Evolutionary conservation across 2,797 vertebrate genomes (phyloP).

Genomic region (Buphagus erythrorhynchus): DNA sequence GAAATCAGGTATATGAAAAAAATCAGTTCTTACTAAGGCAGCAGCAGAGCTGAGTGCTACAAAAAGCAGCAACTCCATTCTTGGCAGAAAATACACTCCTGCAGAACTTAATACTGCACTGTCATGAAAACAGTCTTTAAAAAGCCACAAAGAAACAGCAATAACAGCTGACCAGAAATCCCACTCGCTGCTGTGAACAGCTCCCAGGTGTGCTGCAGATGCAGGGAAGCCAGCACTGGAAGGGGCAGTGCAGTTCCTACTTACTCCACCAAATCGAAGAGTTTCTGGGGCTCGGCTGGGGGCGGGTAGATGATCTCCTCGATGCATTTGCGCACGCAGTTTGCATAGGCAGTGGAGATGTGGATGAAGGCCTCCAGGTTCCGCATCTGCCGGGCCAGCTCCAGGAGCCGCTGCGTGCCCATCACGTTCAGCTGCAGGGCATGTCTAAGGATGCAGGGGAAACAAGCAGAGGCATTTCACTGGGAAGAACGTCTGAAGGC

Average conservation of each 20-base stretch:
- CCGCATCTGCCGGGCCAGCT: constrained; percentile 89
- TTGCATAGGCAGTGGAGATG: constrained; percentile 94
- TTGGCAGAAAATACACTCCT: neutral
- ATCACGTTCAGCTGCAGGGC: constrained; percentile 92
- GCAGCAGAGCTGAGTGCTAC: neutral
- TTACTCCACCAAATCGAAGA: constrained; percentile 94
- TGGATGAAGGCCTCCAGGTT: constrained; percentile 93
- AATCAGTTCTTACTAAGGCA: neutral
- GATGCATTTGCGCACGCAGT: constrained; percentile 91
- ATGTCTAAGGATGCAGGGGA: constrained; percentile 72
- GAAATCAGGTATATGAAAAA: neutral
- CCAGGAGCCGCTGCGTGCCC: constrained; percentile 90
- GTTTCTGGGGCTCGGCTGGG: constrained; percentile 89
- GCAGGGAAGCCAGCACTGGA: neutral
- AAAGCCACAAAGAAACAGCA: neutral
- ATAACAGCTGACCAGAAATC: neutral
- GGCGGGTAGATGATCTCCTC: constrained; percentile 94
- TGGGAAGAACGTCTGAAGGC: neutral
- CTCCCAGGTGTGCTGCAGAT: neutral
- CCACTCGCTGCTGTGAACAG: fast-evolving
- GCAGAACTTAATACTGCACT: neutral
- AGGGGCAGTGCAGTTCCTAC: constrained; percentile 35
- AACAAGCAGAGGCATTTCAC: neutral
- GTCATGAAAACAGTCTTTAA: neutral
- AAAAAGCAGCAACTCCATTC: neutral